A percentile compares a stretch with the other conserved stretches of the same genome.
These are phyloP conservation scores for Larimichthys crocea DNA, from an alignment of 2,113 vertebrate species.

Conservation along the genomic window DNA sequence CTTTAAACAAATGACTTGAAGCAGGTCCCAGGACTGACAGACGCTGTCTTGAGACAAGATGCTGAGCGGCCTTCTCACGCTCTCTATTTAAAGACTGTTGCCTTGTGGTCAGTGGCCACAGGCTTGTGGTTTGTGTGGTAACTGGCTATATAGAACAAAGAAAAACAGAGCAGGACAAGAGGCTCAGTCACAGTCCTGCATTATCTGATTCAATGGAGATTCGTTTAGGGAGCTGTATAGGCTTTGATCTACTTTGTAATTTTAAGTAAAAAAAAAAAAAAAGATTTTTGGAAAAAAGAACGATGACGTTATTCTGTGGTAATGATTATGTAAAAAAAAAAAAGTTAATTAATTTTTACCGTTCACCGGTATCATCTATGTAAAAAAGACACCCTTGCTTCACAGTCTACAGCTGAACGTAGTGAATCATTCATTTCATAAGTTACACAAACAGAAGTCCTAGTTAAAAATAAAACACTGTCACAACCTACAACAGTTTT, in stretches of 20 bases:
- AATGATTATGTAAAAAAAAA: background rate
- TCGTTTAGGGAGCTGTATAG: slow-evolving; percentile 7
- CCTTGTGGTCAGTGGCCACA: slow-evolving; percentile 66
- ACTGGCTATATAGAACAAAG: slow-evolving; percentile 55
- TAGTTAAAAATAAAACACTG: slow-evolving; percentile 6
- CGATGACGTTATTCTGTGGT: background rate
- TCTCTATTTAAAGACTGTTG: slow-evolving; percentile 76
- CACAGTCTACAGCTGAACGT: background rate
- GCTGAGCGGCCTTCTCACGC: slow-evolving; percentile 74
- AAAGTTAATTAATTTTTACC: background rate
- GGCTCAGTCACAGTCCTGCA: slow-evolving; percentile 23
- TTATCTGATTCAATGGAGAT: slow-evolving; percentile 20
- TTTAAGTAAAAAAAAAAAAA: background rate
- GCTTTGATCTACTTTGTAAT: slow-evolving; percentile 54
- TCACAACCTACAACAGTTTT: slow-evolving; percentile 2
- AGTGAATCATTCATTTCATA: background rate
- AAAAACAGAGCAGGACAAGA: slow-evolving; percentile 42
- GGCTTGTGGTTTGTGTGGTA: slow-evolving; percentile 61
- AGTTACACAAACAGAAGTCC: slow-evolving; percentile 2
- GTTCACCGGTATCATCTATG: slow-evolving; percentile 2
- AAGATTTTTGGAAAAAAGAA: slow-evolving; percentile 26
- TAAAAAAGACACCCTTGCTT: background rate
- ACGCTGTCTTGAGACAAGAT: slow-evolving; percentile 65
- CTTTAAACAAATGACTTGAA: slow-evolving; percentile 4
- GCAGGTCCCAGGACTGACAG: slow-evolving; percentile 46